These are phyloP conservation scores for Meteorus cinctellus DNA, from an alignment of 2,888 invertebrate species.

Conservation along the genomic window DNA sequence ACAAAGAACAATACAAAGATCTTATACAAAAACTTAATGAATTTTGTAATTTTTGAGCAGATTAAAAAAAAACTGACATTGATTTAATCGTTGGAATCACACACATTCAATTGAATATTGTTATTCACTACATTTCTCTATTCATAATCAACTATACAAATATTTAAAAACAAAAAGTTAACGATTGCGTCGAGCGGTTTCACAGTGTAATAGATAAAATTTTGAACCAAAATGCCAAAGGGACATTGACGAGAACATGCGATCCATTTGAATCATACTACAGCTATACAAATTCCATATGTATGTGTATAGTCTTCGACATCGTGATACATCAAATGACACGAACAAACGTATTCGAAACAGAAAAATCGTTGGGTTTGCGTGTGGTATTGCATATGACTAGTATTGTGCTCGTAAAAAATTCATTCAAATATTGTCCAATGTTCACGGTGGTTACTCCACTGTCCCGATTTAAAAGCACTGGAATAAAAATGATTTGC, in stretches of 20 bases:
- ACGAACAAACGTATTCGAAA: not conserved
- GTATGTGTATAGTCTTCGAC: not conserved
- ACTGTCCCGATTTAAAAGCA: not conserved
- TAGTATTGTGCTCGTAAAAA: not conserved
- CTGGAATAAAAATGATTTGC: not conserved
- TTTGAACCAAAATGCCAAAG: not conserved
- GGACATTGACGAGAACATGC: not conserved
- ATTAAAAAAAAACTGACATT: not conserved
- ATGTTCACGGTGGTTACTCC: not conserved
- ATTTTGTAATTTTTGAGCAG: not conserved
- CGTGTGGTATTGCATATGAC: not conserved
- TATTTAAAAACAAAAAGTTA: not conserved
- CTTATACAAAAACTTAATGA: not conserved
- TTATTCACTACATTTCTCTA: not conserved
- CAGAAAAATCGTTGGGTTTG: constrained; percentile 1
- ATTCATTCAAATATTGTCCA: constrained; percentile 3
- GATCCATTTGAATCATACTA: not conserved
- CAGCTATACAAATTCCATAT: not conserved
- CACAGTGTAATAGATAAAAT: not conserved
- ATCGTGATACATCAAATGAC: constrained; percentile 6
- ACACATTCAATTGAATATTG: not conserved
- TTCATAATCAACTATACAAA: not conserved
- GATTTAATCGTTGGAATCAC: not conserved
- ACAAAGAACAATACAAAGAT: not conserved
- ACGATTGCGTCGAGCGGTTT: not conserved